A percentile compares a stretch with the other conserved stretches of the same genome.
Conservation (phyloP, 2,797 vertebrate species). For the Lycodopsis pacificus region DNA sequence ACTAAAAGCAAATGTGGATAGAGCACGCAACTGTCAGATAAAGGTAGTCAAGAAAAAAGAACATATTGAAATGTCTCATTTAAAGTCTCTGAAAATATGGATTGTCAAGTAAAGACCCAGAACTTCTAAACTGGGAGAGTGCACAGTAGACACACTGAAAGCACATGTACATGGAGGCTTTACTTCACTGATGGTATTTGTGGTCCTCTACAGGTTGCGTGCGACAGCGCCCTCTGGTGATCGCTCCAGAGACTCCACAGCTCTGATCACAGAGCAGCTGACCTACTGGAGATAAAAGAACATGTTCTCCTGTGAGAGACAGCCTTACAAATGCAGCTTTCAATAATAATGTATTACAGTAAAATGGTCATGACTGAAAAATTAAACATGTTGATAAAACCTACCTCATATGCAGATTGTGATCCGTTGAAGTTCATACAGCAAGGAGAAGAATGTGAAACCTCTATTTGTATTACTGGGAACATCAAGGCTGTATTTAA, state of each 20-base stretch:
- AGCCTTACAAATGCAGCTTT: neutral
- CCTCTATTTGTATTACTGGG: neutral
- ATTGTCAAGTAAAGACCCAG: neutral
- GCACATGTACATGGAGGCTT: neutral
- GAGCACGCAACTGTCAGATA: neutral
- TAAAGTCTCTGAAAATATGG: no score
- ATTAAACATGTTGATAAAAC: neutral
- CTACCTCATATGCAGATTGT: neutral
- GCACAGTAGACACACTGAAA: neutral
- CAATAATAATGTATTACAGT: neutral
- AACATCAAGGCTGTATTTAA: neutral
- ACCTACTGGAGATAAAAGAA: neutral
- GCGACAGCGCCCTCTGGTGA: conserved; percentile 78
- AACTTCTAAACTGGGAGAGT: neutral
- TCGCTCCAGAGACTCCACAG: conserved; percentile 49
- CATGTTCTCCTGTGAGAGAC: neutral
- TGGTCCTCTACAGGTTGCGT: conserved; percentile 45
- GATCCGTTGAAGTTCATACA: neutral
- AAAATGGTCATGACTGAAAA: neutral
- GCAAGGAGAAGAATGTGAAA: neutral
- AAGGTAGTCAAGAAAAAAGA: neutral
- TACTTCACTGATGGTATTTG: neutral
- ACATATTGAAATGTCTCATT: neutral
- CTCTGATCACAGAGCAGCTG: conserved; percentile 1
- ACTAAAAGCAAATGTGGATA: neutral